Evolutionary conservation across 2,888 invertebrate species (phyloP).

Genomic region (Meta bourneti): DNA sequence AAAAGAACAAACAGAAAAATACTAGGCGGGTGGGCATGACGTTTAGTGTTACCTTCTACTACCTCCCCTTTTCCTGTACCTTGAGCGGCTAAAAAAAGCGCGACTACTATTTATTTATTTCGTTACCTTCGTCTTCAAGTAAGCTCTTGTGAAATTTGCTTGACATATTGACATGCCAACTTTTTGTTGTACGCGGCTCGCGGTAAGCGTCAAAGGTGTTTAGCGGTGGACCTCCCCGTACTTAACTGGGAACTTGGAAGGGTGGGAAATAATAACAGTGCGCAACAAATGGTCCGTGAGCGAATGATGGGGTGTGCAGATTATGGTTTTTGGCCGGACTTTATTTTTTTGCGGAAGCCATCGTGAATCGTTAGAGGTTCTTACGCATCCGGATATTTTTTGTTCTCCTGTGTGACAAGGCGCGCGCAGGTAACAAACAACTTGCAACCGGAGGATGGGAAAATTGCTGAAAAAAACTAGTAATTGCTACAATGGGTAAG

Average conservation of each 20-base stretch:
- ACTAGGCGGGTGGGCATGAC: conserved; percentile 13
- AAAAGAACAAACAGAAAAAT: conserved; percentile 45
- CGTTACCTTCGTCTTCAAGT: conserved; percentile 19
- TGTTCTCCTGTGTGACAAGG: conserved; percentile 18
- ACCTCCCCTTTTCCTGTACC: not conserved
- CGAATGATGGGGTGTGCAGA: not conserved
- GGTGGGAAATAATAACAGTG: conserved; percentile 53
- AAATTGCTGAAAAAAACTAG: conserved; percentile 15
- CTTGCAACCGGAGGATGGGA: not conserved
- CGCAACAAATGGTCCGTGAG: conserved; percentile 45
- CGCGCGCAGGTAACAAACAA: conserved; percentile 5
- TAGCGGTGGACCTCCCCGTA: conserved; percentile 60
- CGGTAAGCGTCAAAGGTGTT: conserved; percentile 55
- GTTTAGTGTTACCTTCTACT: conserved; percentile 11
- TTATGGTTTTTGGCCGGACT: conserved; percentile 28
- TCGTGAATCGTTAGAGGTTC: not conserved
- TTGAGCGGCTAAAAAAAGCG: not conserved
- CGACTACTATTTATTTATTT: conserved; percentile 60
- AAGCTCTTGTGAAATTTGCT: conserved; percentile 52
- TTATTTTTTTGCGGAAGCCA: conserved; percentile 43
- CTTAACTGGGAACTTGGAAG: conserved; percentile 17
- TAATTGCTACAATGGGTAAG: conserved; percentile 56
- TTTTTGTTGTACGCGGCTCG: conserved; percentile 46
- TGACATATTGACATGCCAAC: conserved; percentile 71
- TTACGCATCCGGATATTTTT: conserved; percentile 17